Conservation (phyloP, 2,113 vertebrate genomes). For the Tupaia chinensis region DNA sequence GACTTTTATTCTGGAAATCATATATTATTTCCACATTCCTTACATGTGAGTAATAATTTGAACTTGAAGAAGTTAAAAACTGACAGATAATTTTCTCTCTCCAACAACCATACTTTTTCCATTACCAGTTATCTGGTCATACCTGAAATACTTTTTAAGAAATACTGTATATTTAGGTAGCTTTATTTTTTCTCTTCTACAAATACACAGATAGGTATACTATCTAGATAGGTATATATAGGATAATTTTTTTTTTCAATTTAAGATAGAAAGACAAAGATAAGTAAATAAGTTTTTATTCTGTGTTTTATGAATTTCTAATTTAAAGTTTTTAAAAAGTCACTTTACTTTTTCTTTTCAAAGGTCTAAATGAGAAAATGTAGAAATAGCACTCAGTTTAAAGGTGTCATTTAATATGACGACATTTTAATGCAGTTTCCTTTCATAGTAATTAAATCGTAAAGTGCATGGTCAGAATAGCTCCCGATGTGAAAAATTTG, state of each 20-base stretch:
- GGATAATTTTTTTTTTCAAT: not conserved
- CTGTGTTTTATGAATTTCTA: not conserved
- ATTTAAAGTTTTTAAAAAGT: slow-evolving; percentile 20
- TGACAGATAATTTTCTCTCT: not conserved
- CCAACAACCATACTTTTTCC: not conserved
- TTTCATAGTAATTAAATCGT: slow-evolving; percentile 72
- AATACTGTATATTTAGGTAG: not conserved
- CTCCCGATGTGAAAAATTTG: slow-evolving; percentile 56
- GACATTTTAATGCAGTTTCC: slow-evolving; percentile 52
- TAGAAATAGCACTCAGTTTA: not conserved
- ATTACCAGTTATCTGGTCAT: not conserved
- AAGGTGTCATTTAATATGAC: slow-evolving; percentile 44
- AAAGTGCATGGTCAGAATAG: not conserved
- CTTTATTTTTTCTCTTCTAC: not conserved
- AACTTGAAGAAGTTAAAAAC: not conserved
- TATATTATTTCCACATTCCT: not conserved
- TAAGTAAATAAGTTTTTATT: slow-evolving; percentile 20
- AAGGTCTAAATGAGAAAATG: not conserved
- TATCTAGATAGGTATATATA: not conserved
- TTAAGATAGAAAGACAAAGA: not conserved
- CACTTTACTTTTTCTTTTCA: not conserved
- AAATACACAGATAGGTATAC: not conserved
- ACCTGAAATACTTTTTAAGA: slow-evolving; percentile 20
- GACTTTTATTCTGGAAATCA: not conserved
- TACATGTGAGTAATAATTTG: not conserved